phyloP scores from a whole-genome alignment of 2,888 invertebrate species.

The Anodontia alba region DNA sequence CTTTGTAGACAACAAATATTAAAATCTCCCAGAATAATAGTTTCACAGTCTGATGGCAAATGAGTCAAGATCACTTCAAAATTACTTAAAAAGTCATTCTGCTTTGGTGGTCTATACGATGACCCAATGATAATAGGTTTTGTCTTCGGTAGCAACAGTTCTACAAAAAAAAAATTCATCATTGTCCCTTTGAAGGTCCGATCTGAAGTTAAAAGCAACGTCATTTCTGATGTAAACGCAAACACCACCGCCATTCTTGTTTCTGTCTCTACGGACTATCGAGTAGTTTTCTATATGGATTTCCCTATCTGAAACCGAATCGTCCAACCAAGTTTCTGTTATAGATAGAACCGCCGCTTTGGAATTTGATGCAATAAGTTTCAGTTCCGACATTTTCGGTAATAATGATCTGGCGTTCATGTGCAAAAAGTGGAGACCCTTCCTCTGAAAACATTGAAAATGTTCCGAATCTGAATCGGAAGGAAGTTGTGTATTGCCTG shows the following conservation, averaged over 20 bases:
- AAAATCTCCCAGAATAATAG: slow-evolving; percentile 16
- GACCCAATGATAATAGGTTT: slow-evolving; percentile 26
- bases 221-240: slow-evolving; percentile 31
- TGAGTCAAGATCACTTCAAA: slow-evolving; percentile 17
- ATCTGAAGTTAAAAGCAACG: slow-evolving; percentile 24
- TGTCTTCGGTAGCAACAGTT: no score
- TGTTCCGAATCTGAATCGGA: background rate
- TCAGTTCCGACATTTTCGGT: slow-evolving; percentile 4
- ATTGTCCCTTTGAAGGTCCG: slow-evolving; percentile 18
- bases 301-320: slow-evolving; percentile 8
- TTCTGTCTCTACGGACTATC: slow-evolving; percentile 11
- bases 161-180: slow-evolving; percentile 25
- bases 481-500: background rate
- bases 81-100: slow-evolving; percentile 19
- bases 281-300: background rate
- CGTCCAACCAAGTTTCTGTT: slow-evolving; percentile 13
- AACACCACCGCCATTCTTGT: slow-evolving; percentile 29
- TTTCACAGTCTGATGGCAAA: slow-evolving; percentile 21
- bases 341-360: background rate
- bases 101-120: slow-evolving; percentile 33
- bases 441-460: background rate
- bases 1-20: slow-evolving; percentile 20
- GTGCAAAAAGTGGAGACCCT: slow-evolving; percentile 7
- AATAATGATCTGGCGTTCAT: slow-evolving; percentile 5
- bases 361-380: background rate